Base-by-base conservation (phyloP, 2,888 invertebrate genomes). In the Micoletzkya japonica region DNA sequence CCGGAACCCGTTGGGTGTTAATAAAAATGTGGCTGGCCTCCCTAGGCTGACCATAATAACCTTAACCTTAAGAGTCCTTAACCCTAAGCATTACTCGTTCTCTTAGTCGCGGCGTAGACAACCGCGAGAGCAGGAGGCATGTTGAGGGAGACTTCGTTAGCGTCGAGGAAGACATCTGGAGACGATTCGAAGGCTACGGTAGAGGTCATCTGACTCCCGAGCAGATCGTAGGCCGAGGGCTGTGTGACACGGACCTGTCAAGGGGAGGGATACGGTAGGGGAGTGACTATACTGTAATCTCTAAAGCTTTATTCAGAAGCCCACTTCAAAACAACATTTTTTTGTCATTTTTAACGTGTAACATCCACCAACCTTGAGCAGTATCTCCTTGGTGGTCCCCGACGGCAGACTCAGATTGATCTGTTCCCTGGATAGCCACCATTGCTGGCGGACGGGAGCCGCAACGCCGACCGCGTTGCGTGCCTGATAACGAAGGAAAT, bases 391-490 rank as follows among this genome's bases (percentile, higher is more conserved):
- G 17, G 64, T 34, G 24, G n/a, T 36, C 10, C 37, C 44, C 4
- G 56, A 30, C 4, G 14, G 44, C 2, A 72, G n/a, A 2, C 28
- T 49, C 6, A 39, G 26, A 10, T 59, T 58, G 4, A 63, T 44
- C 24, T 70, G 60, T 20, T 74, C 74, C 26, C 74, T 70, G 50
- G 73, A 61, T 2, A 73, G 49, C 74, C 74, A 77, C 74, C 74
- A 71, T 58, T 77, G 77, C 30, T 77, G 77, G 2, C 75, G 70
- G n/a, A 36, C 34, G 37, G 75, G n/a, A n/a, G n/a, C n/a, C n/a
- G n/a, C n/a, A n/a, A n/a, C n/a, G n/a, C n/a, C n/a, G n/a, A n/a
- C n/a, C n/a, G n/a, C n/a, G n/a, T n/a, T n/a, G n/a, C n/a, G n/a
- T n/a, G n/a, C n/a, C n/a, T n/a, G n/a, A n/a, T n/a, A n/a, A n/a